These are phyloP conservation scores for Gerris lacustris DNA, from an alignment of 2,888 invertebrate genomes.

Conservation along the genomic window DNA sequence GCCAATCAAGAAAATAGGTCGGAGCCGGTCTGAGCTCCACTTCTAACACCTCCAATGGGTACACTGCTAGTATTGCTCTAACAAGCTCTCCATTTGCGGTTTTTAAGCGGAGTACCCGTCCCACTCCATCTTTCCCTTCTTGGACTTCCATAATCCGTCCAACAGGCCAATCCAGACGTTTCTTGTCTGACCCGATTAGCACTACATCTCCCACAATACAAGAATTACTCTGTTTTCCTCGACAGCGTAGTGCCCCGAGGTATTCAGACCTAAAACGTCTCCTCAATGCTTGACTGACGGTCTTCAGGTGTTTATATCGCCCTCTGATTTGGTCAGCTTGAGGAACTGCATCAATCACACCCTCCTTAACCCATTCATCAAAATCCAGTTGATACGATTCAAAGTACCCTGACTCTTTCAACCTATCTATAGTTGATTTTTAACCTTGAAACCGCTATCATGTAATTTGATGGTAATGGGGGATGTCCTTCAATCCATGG, in stretches of 20 bases:
- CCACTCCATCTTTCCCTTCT: neutral
- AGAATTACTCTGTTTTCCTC: neutral
- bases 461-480: conserved; percentile 29
- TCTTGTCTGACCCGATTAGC: neutral
- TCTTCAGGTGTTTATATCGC: neutral
- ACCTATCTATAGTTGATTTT: conserved; percentile 27
- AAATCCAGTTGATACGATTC: conserved; percentile 31
- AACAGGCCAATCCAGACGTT: neutral
- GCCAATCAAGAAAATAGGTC: neutral
- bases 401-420: conserved; percentile 26
- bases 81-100: neutral
- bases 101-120: neutral
- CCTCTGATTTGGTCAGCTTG: neutral
- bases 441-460: conserved; percentile 30
- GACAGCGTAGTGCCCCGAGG: neutral
- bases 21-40: neutral
- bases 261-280: neutral
- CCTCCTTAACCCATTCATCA: conserved; percentile 29
- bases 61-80: neutral
- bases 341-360: conserved; percentile 26
- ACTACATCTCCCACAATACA: neutral
- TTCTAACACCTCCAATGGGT: neutral
- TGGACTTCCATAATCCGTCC: neutral
- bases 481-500: conserved; percentile 34
- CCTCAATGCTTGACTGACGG: neutral